Percentiles rank a stretch among this genome's conserved stretches.
Conservation (phyloP, 2,888 invertebrate genomes). For the Drosophila mimetica region DNA sequence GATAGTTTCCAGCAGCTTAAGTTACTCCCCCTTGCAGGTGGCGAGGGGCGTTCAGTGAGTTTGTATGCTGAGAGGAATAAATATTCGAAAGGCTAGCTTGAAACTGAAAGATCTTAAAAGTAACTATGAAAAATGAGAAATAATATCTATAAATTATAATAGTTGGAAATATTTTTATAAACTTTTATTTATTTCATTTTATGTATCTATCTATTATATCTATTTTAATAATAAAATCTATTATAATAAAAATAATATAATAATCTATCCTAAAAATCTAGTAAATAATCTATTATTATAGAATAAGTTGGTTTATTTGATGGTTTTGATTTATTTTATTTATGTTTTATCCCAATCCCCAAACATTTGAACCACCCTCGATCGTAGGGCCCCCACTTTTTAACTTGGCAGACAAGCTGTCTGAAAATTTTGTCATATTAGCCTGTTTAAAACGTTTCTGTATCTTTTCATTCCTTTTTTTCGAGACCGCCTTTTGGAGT, state of each 20-base stretch:
- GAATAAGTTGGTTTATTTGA: too few species aligned
- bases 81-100: background rate
- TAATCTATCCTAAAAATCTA: too few species aligned
- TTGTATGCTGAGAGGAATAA: background rate
- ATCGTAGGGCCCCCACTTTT: constrained; percentile 33
- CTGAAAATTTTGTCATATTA: constrained; percentile 53
- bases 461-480: constrained; percentile 34
- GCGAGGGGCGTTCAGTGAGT: constrained; percentile 10
- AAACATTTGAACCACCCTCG: constrained; percentile 11
- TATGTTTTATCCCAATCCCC: background rate
- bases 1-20: constrained; percentile 24
- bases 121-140: background rate
- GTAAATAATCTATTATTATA: too few species aligned
- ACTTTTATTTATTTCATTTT: too few species aligned
- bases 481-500: constrained; percentile 42
- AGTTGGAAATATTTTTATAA: too few species aligned
- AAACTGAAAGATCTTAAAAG: background rate
- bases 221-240: too few species aligned
- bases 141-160: too few species aligned
- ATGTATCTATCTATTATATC: too few species aligned
- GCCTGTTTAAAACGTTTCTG: constrained; percentile 46
- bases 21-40: constrained; percentile 20
- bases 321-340: too few species aligned
- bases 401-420: constrained; percentile 49
- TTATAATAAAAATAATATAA: too few species aligned